Base-by-base conservation (phyloP, 1,140 invertebrate genomes). In the Lordiphosa stackelbergi region DNA sequence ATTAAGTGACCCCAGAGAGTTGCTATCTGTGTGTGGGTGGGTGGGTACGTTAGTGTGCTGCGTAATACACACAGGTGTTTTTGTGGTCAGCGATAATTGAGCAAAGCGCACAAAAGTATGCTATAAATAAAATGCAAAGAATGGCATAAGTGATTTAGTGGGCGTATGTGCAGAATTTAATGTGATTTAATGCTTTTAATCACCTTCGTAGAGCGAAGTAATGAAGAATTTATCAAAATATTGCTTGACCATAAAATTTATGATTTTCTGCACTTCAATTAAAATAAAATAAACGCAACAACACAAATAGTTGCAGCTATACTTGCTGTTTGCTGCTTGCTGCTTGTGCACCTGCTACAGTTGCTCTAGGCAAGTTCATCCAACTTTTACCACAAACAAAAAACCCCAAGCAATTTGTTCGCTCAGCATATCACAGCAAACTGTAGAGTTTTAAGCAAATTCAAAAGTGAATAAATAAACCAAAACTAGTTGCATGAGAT, bases 111-210 rank as follows among this genome's bases (percentile, higher is more conserved):
- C 57, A 81, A 70, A 63, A 48, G 41, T 31, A 19, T 19, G 52
- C 70, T 81, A 68, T 74, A 78, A 73, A 73, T 73, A 70, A 53
- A 78, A 53, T 60, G 54, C 48, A 24, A 24, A 24, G 5, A 24
- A 24, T 24, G 4, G 0, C 28, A 11, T 45, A 10, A 31, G 12
- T 31, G 4, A 28, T 24, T 24, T n/a, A 22, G 10, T 43, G 42
- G 12, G 7, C 22, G 22, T 5, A 24, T 28, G 6, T 8, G 22
- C 22, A 5, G 22, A 5, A 24, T 24, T 24, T 24, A 24, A 24
- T 24, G 22, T 0, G 5, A 5, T 24, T 24, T 24, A 24, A 5
- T 24, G 22, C 5, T 6, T 24, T 24, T 24, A 24, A 24, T 24
- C 22, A 4, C 0, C 0, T 22, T 22, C 3, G 19, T n/a, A n/a